Evolutionary conservation across 2,797 vertebrate species (phyloP), one percentile per base, ranked within the genome.

Genomic region (Semaprochilodus insignis): DNA sequence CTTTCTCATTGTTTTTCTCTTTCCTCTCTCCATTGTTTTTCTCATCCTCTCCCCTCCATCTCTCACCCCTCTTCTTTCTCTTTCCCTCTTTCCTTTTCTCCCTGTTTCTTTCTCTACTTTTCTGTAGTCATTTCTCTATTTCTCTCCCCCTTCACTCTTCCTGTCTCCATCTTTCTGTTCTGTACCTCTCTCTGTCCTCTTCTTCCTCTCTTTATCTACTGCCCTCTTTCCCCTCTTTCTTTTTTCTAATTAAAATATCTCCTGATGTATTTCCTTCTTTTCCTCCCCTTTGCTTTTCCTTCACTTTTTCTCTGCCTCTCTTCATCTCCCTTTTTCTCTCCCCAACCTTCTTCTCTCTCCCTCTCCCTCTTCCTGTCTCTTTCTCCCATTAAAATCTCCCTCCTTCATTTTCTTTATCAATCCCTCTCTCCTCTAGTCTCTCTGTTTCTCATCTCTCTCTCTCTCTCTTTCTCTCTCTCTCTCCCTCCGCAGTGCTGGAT

Each of bases 401-500:
- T 17, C 13, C 3, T 14, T 1, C 15, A 17, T 44, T 44, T 10
- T 3, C 40, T 44, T 44, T 44, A 44, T 59, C 55, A 7, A 5
- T 59, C 55, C 21, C 6, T 8, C 55, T 59, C 55, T n/a, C 21
- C 21, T n/a, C 40, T 57, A 17, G 19, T 19, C 17, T 52, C 54
- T 6, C 6, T 57, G 1, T 57, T 17, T 21, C 55, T 57, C 0
- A 19, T 69, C 51, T 48, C 57, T 74, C 54, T 44, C 60, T 62
- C 13, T 27, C 73, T 77, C 16, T 60, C 55, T 65, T 34, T 74
- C 13, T 74, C 54, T 31, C 55, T 65, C 14, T 4, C 17, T 70
- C 48, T 79, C 34, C 31, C 31, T 63, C 27, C 62, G 16, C 52
- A 19, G 54, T 62, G 57, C 54, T 85, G 77, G 55, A 77, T 83